Evolutionary conservation across 1,140 invertebrate genomes (phyloP).

Genomic region (Cydia amplana): DNA sequence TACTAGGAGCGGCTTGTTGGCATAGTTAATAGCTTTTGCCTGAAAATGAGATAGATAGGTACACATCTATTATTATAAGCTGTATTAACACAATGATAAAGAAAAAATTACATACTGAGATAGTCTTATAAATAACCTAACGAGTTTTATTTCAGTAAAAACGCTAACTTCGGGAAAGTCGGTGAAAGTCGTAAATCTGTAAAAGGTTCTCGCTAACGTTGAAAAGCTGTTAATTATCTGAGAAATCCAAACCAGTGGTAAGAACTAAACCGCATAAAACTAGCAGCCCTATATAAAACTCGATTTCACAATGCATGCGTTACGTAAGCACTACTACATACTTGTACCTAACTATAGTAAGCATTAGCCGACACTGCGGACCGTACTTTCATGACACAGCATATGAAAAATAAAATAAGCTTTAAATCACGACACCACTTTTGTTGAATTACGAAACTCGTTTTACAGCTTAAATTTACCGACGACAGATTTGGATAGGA

Average conservation of each 20-base stretch:
- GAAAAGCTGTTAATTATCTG: background rate
- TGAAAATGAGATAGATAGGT: too few relatives aligned
- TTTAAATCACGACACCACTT: background rate
- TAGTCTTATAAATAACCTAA: background rate
- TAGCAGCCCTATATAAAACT: background rate
- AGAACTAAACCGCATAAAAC: background rate
- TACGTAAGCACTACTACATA: background rate
- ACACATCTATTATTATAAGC: too few relatives aligned
- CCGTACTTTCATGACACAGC: background rate
- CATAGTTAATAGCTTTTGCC: too few relatives aligned
- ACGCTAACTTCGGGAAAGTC: background rate
- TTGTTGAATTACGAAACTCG: background rate
- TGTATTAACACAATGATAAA: too few relatives aligned
- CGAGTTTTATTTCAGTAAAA: background rate
- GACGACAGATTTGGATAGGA: too few relatives aligned
- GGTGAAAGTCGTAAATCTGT: background rate
- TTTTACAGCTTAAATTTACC: background rate
- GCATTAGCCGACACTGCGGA: background rate
- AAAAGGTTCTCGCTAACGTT: background rate
- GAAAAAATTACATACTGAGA: too few relatives aligned
- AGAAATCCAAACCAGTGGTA: background rate
- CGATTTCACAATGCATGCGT: background rate
- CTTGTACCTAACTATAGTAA: background rate
- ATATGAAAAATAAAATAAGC: conserved; percentile 1
- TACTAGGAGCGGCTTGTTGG: too few relatives aligned